A percentile compares a stretch with the other conserved stretches of the same genome.
phyloP scores from a whole-genome alignment of 2,888 invertebrate species.

The Chymomyza procnemis region DNA sequence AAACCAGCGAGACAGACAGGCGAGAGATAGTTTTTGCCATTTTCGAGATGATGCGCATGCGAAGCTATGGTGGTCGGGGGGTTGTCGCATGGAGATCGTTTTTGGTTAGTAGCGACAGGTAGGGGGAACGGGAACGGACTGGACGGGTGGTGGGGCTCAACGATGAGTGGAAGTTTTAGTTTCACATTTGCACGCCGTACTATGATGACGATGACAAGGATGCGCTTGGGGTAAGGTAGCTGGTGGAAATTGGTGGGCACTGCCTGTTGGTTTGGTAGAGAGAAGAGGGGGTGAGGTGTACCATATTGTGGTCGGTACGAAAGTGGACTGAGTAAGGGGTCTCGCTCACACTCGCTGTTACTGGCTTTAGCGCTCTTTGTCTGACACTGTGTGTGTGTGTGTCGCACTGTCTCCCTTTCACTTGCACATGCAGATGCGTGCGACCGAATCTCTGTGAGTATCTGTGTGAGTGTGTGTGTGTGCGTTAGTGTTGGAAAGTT shows the following conservation, averaged over 20 bases:
- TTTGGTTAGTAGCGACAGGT: conserved; percentile 2
- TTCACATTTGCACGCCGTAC: conserved; percentile 57
- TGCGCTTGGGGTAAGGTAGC: neutral
- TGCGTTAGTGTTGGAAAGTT: conserved; percentile 74
- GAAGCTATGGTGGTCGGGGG: neutral
- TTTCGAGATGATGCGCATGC: conserved; percentile 31
- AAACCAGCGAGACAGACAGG: conserved; percentile 67
- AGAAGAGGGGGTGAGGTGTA: conserved; percentile 40
- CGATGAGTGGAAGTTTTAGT: conserved; percentile 76
- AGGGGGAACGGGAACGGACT: no score
- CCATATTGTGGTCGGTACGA: conserved; percentile 48
- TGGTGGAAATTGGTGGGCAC: conserved; percentile 10
- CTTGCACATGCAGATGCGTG: neutral
- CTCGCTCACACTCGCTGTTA: conserved; percentile 11
- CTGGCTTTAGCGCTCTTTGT: conserved; percentile 6
- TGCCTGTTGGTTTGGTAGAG: conserved; percentile 46
- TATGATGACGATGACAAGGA: conserved; percentile 1
- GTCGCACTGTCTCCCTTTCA: neutral
- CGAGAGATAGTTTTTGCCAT: conserved; percentile 72
- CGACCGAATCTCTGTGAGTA: neutral
- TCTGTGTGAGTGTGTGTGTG: conserved; percentile 42
- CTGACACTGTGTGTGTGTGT: conserved; percentile 11
- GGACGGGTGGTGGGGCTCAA: conserved; percentile 29
- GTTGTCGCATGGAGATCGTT: neutral
- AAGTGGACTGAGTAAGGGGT: neutral